A percentile compares a stretch with the other conserved stretches of the same genome.
These are phyloP conservation scores for Sebastiscus tertius DNA, from an alignment of 2,797 vertebrate genomes.

Conservation along the genomic window DNA sequence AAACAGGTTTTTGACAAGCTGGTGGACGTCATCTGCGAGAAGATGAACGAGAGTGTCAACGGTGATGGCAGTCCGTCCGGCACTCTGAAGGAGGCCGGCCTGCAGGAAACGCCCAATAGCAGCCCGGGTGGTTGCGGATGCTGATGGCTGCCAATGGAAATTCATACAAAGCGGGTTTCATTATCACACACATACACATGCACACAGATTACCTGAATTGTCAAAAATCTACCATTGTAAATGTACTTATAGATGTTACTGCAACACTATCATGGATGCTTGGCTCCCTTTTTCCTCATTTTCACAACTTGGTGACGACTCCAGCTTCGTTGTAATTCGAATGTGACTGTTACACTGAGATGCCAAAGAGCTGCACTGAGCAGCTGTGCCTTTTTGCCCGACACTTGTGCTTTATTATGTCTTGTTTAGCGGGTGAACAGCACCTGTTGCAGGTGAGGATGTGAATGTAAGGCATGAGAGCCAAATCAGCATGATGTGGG, in stretches of 20 bases:
- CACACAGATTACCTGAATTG: conserved; percentile 10
- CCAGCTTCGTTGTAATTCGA: conserved; percentile 1
- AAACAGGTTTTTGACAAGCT: conserved; percentile 92
- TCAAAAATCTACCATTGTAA: conserved; percentile 42
- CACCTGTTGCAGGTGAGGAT: conserved; percentile 55
- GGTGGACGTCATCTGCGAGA: conserved; percentile 91
- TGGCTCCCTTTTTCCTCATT: background rate
- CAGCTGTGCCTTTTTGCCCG: conserved; percentile 48
- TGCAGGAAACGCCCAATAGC: conserved; percentile 76
- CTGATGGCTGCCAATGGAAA: conserved; percentile 66
- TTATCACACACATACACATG: background rate
- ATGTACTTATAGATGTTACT: conserved; percentile 42
- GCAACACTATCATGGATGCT: conserved; percentile 1
- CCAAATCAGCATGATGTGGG: background rate
- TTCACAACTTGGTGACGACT: background rate
- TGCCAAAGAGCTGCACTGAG: conserved; percentile 61
- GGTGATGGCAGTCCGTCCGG: conserved; percentile 61
- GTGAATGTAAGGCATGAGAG: conserved; percentile 3
- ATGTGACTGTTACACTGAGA: conserved; percentile 59
- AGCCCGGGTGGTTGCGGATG: conserved; percentile 84
- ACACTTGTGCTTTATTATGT: background rate
- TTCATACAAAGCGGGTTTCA: background rate
- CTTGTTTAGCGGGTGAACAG: conserved; percentile 9
- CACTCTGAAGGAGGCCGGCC: conserved; percentile 74
- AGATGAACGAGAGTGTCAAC: conserved; percentile 90